Conservation (phyloP, 1,140 invertebrate genomes). For the Bombus sylvicola region DNA sequence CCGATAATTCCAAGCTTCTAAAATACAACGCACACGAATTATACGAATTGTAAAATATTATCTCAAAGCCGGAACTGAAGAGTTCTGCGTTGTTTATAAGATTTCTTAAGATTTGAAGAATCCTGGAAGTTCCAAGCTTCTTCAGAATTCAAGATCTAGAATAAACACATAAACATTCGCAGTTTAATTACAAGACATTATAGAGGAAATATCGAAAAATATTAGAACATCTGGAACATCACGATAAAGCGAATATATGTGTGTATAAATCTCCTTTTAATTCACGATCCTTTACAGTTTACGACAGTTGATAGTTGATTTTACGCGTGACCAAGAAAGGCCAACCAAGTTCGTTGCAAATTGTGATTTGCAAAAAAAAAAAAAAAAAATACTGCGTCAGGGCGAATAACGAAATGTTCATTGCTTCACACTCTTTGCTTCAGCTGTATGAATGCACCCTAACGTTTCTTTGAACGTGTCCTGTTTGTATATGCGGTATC, state of each 20-base stretch:
- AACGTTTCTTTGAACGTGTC: conserved; percentile 29
- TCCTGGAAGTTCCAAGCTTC: background rate
- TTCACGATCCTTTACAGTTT: too few relatives aligned
- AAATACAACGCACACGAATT: background rate
- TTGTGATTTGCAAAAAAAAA: background rate
- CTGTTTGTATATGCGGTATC: conserved; percentile 9
- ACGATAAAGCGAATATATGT: too few relatives aligned
- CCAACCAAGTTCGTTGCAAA: too few relatives aligned
- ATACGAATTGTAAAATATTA: background rate
- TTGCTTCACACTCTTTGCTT: background rate
- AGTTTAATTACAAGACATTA: too few relatives aligned
- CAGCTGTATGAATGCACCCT: background rate
- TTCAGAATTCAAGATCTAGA: background rate
- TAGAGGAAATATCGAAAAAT: too few relatives aligned
- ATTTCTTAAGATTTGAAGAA: background rate
- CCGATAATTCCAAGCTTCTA: background rate
- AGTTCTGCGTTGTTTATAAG: background rate
- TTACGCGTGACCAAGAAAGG: too few relatives aligned
- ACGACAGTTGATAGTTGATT: too few relatives aligned
- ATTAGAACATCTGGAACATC: too few relatives aligned
- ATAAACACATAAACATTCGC: too few relatives aligned
- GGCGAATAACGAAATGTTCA: background rate
- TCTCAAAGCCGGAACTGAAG: background rate
- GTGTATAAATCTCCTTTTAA: too few relatives aligned
- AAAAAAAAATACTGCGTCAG: background rate